phyloP scores from a whole-genome alignment of 2,888 invertebrate genomes.

The Polyommatus iphigenia region DNA sequence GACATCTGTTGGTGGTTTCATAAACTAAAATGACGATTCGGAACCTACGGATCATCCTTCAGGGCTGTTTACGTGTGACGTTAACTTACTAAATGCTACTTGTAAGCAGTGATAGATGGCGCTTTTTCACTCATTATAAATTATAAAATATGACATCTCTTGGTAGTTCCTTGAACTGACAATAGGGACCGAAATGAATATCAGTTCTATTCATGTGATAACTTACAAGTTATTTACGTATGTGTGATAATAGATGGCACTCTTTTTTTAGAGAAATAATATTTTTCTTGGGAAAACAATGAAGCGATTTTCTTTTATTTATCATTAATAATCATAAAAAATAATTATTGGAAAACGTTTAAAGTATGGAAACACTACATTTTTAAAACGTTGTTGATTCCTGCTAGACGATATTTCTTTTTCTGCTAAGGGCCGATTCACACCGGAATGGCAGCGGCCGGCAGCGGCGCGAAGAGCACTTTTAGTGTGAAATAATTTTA shows the following conservation, averaged over 20 bases:
- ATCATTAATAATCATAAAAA: too few relatives aligned
- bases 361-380: too few relatives aligned
- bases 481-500: too few relatives aligned
- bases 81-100: background rate
- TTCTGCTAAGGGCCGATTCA: too few relatives aligned
- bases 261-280: background rate
- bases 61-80: background rate
- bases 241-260: background rate
- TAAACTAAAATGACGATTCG: background rate
- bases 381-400: too few relatives aligned
- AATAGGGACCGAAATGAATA: background rate
- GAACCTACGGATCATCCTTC: background rate
- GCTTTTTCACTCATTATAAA: background rate
- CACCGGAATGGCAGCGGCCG: too few relatives aligned
- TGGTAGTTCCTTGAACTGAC: background rate
- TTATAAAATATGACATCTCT: constrained; percentile 19
- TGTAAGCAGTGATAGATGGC: background rate
- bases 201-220: background rate
- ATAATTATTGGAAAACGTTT: too few relatives aligned
- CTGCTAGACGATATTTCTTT: too few relatives aligned
- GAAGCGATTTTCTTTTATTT: too few relatives aligned
- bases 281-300: too few relatives aligned
- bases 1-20: constrained; percentile 4
- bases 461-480: too few relatives aligned
- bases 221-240: background rate